Base-by-base conservation (phyloP, 2,797 vertebrate genomes). In the Xenentodon cancila region DNA sequence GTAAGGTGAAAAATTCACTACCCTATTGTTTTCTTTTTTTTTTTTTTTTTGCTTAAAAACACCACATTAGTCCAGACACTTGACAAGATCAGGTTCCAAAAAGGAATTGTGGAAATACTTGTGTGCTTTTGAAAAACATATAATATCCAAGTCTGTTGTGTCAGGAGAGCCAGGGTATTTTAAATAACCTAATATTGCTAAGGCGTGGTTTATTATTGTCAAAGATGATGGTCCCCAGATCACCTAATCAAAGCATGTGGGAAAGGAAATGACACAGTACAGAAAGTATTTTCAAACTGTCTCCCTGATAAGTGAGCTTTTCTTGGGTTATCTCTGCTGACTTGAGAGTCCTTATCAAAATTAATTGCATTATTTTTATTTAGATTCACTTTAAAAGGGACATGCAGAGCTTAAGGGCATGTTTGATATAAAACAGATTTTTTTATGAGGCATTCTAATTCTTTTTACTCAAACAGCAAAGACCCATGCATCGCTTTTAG, bases 241-340 rank as follows among this genome's bases (percentile, higher is more conserved):
- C 77, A 75, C 71, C 69, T 71, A 55, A 74, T 85, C 85, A 87
- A 84, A 82, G 84, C 84, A 80, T 73, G 83, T 79, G 88, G 84
- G 89, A 90, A 89, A 54, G 84, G 67, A 89, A 84, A 79, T 84
- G 86, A 85, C 84, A 86, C 77, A 84, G 79, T 51, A 70, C 71
- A 68, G 71, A 90, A 86, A 86, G 81, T 76, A 86, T 89, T 90
- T 87, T 88, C 67, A 84, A 89, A 87, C 80, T 37, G 56, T 89
- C 79, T 79, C 53, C 79, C 82, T 83, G 86, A 90, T 89, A 87
- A 92, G 88, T 90, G 32, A 88, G 85, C 89, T 87, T 85, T 82
- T 73, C 68, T 79, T 79, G 75, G 87, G 82, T 89, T 91, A 89
- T 89, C 88, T 77, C 75, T 46, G 66, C 85, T 84, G 75, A 87